phyloP scores from a whole-genome alignment of 2,888 invertebrate species.

The Lasioglossum lativentre region DNA sequence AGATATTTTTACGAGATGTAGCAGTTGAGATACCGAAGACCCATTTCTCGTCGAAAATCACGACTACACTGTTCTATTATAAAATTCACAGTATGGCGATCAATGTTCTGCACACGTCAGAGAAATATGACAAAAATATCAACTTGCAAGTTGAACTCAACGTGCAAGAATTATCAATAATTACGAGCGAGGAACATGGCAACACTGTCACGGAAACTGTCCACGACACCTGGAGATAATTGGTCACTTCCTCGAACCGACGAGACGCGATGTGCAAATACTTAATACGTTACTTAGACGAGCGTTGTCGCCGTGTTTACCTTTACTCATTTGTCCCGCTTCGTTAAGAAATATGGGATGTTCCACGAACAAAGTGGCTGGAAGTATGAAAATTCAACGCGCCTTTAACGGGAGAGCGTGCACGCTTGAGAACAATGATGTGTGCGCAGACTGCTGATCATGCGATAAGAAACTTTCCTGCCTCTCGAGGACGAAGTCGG shows the following conservation, averaged over 20 bases:
- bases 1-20: no score
- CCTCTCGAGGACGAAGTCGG: background rate
- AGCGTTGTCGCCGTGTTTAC: background rate
- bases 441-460: background rate
- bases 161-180: background rate
- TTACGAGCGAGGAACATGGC: background rate
- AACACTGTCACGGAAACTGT: background rate
- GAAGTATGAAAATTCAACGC: background rate
- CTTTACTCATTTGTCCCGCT: background rate
- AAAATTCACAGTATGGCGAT: no score
- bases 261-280: background rate
- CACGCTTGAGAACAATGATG: background rate
- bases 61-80: no score
- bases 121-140: background rate
- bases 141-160: background rate
- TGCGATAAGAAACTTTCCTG: background rate
- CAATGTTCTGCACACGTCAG: background rate
- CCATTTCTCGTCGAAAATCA: no score
- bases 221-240: background rate
- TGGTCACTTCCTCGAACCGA: background rate
- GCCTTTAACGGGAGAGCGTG: background rate
- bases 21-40: no score
- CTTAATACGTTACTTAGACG: background rate
- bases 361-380: background rate
- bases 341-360: background rate